These are phyloP conservation scores for Periplaneta americana DNA, from an alignment of 1,140 invertebrate genomes.

Conservation along the genomic window DNA sequence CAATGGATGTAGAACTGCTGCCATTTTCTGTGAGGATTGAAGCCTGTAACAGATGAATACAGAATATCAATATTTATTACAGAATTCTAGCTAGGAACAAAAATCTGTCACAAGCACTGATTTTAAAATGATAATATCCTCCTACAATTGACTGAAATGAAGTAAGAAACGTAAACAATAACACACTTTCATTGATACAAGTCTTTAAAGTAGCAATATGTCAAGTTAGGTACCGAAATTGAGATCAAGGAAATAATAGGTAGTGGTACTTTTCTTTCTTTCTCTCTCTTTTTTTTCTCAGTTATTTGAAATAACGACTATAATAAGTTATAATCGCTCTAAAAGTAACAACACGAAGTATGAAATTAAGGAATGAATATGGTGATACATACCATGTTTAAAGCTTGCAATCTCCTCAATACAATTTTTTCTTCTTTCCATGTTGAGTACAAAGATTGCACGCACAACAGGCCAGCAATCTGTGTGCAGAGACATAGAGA, in stretches of 20 bases:
- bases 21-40: not conserved
- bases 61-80: not conserved
- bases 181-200: too few species aligned
- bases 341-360: too few species aligned
- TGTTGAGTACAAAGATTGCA: conserved; percentile 54
- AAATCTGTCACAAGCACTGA: not conserved
- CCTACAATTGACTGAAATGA: not conserved
- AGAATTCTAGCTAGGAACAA: not conserved
- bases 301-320: too few species aligned
- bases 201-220: too few species aligned
- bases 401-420: conserved; percentile 34
- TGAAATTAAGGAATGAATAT: too few species aligned
- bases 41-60: not conserved
- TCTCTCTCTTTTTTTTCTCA: too few species aligned
- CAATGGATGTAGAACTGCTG: not conserved
- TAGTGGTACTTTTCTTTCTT: too few species aligned
- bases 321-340: too few species aligned
- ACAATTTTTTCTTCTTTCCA: conserved; percentile 44
- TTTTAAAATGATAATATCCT: not conserved
- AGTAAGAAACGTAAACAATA: not conserved
- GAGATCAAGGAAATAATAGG: too few species aligned
- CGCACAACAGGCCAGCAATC: conserved; percentile 45
- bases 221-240: too few species aligned
- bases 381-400: conserved; percentile 29
- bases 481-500: not conserved